phyloP scores from a whole-genome alignment of 1,140 invertebrate species.

The Procambarus virginalis region DNA sequence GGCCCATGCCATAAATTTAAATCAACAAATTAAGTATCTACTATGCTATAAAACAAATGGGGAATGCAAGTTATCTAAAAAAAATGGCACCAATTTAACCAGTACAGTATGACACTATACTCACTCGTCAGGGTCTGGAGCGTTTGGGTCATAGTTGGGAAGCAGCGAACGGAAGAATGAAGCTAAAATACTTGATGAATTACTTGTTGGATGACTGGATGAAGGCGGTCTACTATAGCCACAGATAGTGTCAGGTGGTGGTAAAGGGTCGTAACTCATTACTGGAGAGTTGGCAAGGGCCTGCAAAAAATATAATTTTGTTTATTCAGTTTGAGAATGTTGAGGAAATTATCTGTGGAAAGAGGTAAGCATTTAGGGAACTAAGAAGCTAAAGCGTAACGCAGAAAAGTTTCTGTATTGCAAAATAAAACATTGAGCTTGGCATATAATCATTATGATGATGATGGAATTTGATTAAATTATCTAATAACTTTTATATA shows the following conservation, averaged over 20 bases:
- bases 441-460: too few species aligned
- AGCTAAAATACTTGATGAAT: conserved; percentile 71
- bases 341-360: too few species aligned
- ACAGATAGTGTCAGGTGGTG: conserved; percentile 84
- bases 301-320: conserved; percentile 73
- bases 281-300: conserved; percentile 79
- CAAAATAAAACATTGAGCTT: not conserved
- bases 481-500: too few species aligned
- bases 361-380: too few species aligned
- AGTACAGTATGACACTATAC: not conserved
- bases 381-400: too few species aligned
- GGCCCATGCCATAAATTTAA: too few species aligned
- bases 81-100: not conserved
- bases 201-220: conserved; percentile 71
- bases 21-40: too few species aligned
- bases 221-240: conserved; percentile 80
- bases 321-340: too few species aligned
- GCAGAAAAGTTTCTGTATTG: too few species aligned
- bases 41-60: too few species aligned
- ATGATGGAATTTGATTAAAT: too few species aligned
- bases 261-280: conserved; percentile 88
- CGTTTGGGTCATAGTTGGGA: conserved; percentile 79
- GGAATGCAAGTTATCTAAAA: too few species aligned
- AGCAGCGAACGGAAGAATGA: conserved; percentile 81
- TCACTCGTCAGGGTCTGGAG: conserved; percentile 52